Evolutionary conservation across 1,140 invertebrate species (phyloP), one percentile per base, ranked within the genome.

Genomic region (Amyelois transitella): DNA sequence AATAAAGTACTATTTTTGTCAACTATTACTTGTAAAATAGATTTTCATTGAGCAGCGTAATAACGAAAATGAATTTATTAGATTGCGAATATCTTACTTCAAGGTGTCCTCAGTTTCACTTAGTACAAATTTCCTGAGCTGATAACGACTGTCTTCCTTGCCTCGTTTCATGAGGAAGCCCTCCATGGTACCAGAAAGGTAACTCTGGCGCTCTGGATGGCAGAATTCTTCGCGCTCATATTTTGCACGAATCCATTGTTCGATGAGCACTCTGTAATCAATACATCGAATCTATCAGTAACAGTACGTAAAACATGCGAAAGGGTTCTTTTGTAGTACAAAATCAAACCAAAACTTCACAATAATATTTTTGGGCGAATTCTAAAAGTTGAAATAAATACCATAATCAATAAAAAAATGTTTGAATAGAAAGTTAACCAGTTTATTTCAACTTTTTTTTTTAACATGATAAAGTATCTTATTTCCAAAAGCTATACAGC

Each of bases 201-300:
- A 97, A 56, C 90, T 91, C 69, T 94, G 92, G 45, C 93, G 90
- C 71, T 94, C 93, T 1, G 92, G 91, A 74, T 95, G 91, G 55
- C 92, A 93, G 83, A 98, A 97, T 77, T 97, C 96, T 89, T 96
- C 92, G 43, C 96, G 90, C 81, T 96, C 91, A 81, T 98, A 98
- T 84, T 97, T 98, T 4, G 96, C 95, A 67, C 93, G 90, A 57
- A 98, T 97, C 95, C 95, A 98, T 77, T 98, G 96, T 77, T 96
- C 95, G 53, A 95, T 91, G 50, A 97, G 87, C 52, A 97, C 93
- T 81, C 96, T 98, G 84, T 43, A 91, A 81, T 52, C 10, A 51
- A 38, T 38, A 38, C 6, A 14, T 38, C n/a, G 17, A 38, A 38
- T 3, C n/a, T 38, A 24, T 24, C 8, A 24, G 22, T 24, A 24